These are phyloP conservation scores for Scrobipalpa costella DNA, from an alignment of 2,888 invertebrate genomes.

Conservation along the genomic window DNA sequence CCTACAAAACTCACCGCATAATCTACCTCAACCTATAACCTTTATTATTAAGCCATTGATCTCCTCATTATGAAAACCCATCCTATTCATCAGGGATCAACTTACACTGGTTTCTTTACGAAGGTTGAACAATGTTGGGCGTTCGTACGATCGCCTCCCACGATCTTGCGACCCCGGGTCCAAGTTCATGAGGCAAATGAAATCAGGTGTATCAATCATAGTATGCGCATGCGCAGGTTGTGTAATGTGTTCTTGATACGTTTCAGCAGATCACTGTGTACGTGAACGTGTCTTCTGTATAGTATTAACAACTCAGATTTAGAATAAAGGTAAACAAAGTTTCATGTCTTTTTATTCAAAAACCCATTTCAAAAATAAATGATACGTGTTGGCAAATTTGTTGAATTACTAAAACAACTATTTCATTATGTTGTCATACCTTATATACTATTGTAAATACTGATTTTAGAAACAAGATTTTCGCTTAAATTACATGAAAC, in stretches of 20 bases:
- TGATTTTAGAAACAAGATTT: no score
- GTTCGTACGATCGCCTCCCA: constrained; percentile 45
- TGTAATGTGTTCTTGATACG: constrained; percentile 16
- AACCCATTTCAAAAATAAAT: no score
- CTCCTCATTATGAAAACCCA: constrained; percentile 27
- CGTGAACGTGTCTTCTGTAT: no score
- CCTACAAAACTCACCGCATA: constrained; percentile 24
- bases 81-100: constrained; percentile 34
- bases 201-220: constrained; percentile 62
- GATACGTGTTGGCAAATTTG: no score
- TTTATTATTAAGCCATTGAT: constrained; percentile 22
- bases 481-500: no score
- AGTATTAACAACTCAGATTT: no score
- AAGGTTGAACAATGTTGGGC: constrained; percentile 47
- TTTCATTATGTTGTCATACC: no score
- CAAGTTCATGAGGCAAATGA: constrained; percentile 56
- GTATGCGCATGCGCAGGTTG: constrained; percentile 34
- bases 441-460: no score
- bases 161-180: constrained; percentile 51
- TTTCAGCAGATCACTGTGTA: constrained; percentile 4
- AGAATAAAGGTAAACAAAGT: no score
- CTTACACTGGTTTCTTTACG: constrained; percentile 37
- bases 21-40: constrained; percentile 14
- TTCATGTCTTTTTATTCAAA: no score
- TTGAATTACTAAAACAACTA: no score